Percentiles rank a stretch among this genome's conserved stretches.
These are phyloP conservation scores for Dryobota labecula DNA, from an alignment of 2,888 invertebrate genomes.

Conservation along the genomic window DNA sequence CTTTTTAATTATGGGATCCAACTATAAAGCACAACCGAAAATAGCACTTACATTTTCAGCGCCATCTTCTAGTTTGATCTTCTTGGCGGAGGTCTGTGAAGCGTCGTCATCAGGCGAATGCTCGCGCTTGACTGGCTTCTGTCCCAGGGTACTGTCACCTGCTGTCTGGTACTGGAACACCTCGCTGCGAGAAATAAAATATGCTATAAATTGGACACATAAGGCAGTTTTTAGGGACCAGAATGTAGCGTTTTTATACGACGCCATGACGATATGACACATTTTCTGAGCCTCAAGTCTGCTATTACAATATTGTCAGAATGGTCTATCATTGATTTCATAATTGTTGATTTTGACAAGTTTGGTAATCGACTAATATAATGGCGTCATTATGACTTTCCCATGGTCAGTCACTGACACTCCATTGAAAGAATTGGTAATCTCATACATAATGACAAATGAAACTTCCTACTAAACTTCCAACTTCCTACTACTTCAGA, in stretches of 20 bases:
- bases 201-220: not conserved
- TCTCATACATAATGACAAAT: too few species aligned
- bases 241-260: not conserved
- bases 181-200: constrained; percentile 90
- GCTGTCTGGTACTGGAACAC: constrained; percentile 94
- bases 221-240: not conserved
- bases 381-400: too few species aligned
- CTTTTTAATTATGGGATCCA: not conserved
- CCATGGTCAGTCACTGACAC: too few species aligned
- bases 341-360: too few species aligned
- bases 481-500: too few species aligned
- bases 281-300: too few species aligned
- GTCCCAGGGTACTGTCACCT: constrained; percentile 95
- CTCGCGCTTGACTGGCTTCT: constrained; percentile 90
- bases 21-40: not conserved
- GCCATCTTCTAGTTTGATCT: constrained; percentile 89
- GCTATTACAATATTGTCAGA: too few species aligned
- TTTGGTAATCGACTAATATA: too few species aligned
- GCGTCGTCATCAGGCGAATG: constrained; percentile 87
- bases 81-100: constrained; percentile 81
- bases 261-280: too few species aligned
- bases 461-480: too few species aligned
- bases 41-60: constrained; percentile 75
- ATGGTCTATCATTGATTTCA: too few species aligned
- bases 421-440: too few species aligned